phyloP scores from a whole-genome alignment of 35 echinoderm and acorn worm genomes.

The Lytechinus variegatus region DNA sequence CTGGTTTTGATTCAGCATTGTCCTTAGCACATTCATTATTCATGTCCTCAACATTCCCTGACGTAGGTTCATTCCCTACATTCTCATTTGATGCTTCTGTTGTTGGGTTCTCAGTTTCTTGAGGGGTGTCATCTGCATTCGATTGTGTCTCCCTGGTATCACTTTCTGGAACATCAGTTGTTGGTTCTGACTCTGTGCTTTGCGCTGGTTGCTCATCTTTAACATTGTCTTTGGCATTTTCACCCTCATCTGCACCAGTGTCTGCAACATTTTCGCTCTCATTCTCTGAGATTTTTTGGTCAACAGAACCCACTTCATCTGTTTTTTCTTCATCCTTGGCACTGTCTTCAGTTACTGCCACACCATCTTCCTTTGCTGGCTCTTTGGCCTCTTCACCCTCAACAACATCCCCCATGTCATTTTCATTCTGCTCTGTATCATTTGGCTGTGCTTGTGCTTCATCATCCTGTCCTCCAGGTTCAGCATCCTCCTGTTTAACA shows the following conservation, averaged over 20 bases:
- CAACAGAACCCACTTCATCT: neutral
- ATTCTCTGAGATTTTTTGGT: slow-evolving; percentile 23
- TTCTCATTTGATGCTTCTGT: slow-evolving; percentile 2
- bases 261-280: slow-evolving; percentile 18
- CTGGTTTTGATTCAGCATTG: neutral
- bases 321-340: slow-evolving; percentile 8
- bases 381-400: neutral
- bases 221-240: neutral
- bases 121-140: slow-evolving; percentile 33
- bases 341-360: slow-evolving; percentile 12
- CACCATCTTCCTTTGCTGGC: neutral
- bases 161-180: neutral
- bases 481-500: slow-evolving; percentile 28
- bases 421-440: neutral
- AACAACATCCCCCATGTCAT: neutral
- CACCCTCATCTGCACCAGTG: neutral
- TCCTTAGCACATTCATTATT: slow-evolving; percentile 1
- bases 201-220: neutral
- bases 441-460: neutral
- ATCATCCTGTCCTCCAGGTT: slow-evolving; percentile 2
- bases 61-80: neutral
- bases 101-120: neutral
- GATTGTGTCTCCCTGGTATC: neutral
- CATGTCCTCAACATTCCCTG: slow-evolving; percentile 16
- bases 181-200: neutral